Percentiles rank a stretch among this genome's conserved stretches.
Evolutionary conservation across 2,113 vertebrate genomes (phyloP).

Genomic region (Physeter macrocephalus): DNA sequence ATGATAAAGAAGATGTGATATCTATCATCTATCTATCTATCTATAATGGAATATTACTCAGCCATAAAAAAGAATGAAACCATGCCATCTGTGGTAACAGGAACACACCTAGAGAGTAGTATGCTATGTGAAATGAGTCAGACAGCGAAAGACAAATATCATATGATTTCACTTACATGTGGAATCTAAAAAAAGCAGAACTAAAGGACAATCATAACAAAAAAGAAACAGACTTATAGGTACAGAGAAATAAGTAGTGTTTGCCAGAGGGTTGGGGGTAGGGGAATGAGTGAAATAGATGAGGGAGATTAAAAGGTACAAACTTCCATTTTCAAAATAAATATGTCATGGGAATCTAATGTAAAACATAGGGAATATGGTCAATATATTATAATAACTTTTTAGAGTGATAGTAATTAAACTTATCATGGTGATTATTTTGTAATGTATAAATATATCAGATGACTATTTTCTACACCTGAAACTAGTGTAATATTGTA

Average conservation of each 20-base stretch:
- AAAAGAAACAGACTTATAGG: background rate
- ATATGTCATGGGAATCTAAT: background rate
- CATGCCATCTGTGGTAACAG: background rate
- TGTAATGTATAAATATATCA: background rate
- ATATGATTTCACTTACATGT: background rate
- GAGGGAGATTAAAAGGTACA: background rate
- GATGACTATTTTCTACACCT: background rate
- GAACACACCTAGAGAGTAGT: background rate
- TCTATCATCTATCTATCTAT: background rate
- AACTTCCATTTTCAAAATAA: background rate
- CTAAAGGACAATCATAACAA: background rate
- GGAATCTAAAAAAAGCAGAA: background rate
- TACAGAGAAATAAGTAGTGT: background rate
- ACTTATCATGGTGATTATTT: background rate
- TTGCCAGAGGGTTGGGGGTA: background rate
- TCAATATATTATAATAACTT: background rate
- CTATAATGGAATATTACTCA: background rate
- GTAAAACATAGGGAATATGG: background rate
- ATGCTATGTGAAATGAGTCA: background rate
- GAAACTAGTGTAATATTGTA: background rate
- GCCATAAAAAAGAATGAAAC: background rate
- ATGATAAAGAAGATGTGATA: background rate
- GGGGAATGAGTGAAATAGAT: background rate
- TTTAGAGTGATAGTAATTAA: background rate
- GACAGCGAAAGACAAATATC: background rate